Conservation (phyloP, 2,888 invertebrate genomes). For the Amblyjoppa proteus region DNA sequence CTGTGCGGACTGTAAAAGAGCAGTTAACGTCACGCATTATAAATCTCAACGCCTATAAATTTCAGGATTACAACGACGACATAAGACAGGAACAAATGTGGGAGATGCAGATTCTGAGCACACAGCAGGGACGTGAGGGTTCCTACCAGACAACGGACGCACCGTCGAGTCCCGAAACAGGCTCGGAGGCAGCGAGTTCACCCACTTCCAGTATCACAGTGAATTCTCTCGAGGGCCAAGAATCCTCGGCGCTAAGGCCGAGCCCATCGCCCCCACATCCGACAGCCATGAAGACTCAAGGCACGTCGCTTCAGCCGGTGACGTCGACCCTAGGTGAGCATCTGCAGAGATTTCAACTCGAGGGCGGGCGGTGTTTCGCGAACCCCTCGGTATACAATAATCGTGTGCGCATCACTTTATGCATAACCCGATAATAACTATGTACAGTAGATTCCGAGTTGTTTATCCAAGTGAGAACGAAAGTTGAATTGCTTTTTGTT, state of each 20-base stretch:
- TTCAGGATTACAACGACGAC: constrained; percentile 95
- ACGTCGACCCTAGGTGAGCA: constrained; percentile 77
- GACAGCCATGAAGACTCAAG: constrained; percentile 76
- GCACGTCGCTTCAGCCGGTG: constrained; percentile 73
- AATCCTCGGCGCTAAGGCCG: constrained; percentile 74
- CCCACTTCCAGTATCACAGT: constrained; percentile 79
- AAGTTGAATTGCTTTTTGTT: not conserved
- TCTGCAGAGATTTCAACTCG: constrained; percentile 60
- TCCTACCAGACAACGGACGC: constrained; percentile 76
- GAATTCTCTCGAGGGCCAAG: constrained; percentile 78
- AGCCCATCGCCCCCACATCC: constrained; percentile 77
- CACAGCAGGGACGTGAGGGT: constrained; percentile 81
- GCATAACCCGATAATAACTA: not conserved
- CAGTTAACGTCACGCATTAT: constrained; percentile 29
- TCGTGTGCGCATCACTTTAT: not conserved
- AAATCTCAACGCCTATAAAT: constrained; percentile 45
- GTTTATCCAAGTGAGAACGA: not conserved
- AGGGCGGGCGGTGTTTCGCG: not conserved
- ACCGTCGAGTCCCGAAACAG: constrained; percentile 79
- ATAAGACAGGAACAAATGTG: constrained; percentile 96
- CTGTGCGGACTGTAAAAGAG: not conserved
- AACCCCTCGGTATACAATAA: constrained; percentile 1
- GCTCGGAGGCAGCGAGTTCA: constrained; percentile 78
- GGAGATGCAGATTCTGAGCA: constrained; percentile 94
- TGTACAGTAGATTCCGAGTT: not conserved